phyloP scores from a whole-genome alignment of 2,888 invertebrate genomes.

The Agrilus cyanescens region DNA sequence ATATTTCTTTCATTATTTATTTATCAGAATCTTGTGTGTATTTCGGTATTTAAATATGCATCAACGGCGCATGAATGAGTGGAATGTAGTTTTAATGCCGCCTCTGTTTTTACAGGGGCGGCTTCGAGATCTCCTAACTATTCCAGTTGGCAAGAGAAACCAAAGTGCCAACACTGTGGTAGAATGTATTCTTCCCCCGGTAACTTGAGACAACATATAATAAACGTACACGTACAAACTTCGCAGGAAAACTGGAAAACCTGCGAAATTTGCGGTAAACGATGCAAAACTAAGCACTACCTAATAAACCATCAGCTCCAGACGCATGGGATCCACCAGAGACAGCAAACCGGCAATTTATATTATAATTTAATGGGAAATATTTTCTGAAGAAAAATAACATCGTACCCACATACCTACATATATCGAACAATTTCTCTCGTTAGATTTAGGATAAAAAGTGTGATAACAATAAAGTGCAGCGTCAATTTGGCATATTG shows the following conservation, averaged over 20 bases:
- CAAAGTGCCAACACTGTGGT: constrained; percentile 59
- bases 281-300: constrained; percentile 66
- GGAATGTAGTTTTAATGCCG: constrained; percentile 32
- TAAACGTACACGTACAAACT: constrained; percentile 61
- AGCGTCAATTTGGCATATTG: constrained; percentile 42
- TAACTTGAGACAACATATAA: constrained; percentile 65
- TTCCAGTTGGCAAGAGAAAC: constrained; percentile 33
- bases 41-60: no score
- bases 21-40: no score
- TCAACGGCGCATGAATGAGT: no score
- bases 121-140: constrained; percentile 28
- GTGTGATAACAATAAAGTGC: constrained; percentile 21
- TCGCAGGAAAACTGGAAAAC: constrained; percentile 60
- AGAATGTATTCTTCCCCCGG: constrained; percentile 60
- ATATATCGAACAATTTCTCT: constrained; percentile 20
- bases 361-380: constrained; percentile 9
- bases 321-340: constrained; percentile 62
- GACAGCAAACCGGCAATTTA: constrained; percentile 31
- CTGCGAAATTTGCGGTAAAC: constrained; percentile 62
- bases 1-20: no score
- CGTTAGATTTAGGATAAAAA: constrained; percentile 6
- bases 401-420: constrained; percentile 33
- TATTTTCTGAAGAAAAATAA: constrained; percentile 19
- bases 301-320: constrained; percentile 65
- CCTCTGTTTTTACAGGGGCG: constrained; percentile 55